Conservation (phyloP, 2,113 vertebrate genomes). For the Lagopus leucura region DNA sequence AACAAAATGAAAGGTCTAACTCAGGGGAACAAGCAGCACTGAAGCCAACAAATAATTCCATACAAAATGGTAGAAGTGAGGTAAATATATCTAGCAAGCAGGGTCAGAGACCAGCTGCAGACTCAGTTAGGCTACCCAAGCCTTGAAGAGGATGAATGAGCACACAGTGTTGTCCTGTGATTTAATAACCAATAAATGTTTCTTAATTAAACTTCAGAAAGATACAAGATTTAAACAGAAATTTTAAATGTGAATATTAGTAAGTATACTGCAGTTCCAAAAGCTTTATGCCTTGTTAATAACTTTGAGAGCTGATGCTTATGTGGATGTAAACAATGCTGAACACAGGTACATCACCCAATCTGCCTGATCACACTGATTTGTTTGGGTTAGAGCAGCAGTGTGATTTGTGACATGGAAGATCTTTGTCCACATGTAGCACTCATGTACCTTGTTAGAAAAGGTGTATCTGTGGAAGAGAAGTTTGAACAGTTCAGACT, state of each 20-base stretch:
- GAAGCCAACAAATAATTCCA: constrained; percentile 49
- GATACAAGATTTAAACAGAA: neutral
- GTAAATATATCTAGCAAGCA: constrained; percentile 31
- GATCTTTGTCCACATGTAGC: neutral
- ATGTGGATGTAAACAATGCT: neutral
- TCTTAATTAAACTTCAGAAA: constrained; percentile 47
- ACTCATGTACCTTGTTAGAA: neutral
- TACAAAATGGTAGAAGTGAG: constrained; percentile 36
- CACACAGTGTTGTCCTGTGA: neutral
- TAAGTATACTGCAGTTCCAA: neutral
- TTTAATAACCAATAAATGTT: constrained; percentile 32
- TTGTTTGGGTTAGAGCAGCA: neutral
- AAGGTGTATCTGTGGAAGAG: neutral
- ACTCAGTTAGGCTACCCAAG: constrained; percentile 35
- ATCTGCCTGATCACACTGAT: neutral
- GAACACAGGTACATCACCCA: neutral
- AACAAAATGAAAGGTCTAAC: neutral
- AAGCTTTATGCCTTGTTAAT: neutral
- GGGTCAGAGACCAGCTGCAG: constrained; percentile 6
- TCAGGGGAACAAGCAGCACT: constrained; percentile 13
- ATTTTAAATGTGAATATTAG: neutral
- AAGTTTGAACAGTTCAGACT: neutral
- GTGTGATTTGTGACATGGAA: neutral
- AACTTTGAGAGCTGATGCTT: neutral
- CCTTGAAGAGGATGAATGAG: constrained; percentile 9